phyloP scores from a whole-genome alignment of 2,888 invertebrate species.

The Laothoe populi region DNA sequence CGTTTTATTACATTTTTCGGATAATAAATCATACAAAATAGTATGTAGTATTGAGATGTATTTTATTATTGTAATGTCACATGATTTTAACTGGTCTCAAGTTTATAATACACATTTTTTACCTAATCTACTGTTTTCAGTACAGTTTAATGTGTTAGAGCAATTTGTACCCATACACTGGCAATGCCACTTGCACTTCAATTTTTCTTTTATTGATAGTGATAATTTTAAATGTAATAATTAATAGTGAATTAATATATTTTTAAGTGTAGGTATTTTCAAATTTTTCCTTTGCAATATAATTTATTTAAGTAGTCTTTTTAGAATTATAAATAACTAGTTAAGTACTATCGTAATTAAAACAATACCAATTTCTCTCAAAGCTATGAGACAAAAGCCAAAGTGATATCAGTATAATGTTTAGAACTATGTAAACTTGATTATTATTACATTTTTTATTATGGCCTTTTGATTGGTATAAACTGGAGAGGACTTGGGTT shows the following conservation, averaged over 20 bases:
- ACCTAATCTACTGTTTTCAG: no score
- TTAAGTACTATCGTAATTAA: neutral
- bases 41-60: no score
- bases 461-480: neutral
- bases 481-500: no score
- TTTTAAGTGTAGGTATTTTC: neutral
- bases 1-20: no score
- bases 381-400: conserved; percentile 8
- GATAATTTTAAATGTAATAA: neutral
- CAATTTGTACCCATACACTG: neutral
- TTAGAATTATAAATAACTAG: no score
- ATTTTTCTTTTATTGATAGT: neutral
- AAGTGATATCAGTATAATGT: neutral
- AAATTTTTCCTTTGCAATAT: neutral
- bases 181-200: neutral
- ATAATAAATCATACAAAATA: no score
- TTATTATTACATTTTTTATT: neutral
- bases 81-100: no score
- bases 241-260: neutral
- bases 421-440: conserved; percentile 7
- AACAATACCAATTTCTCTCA: neutral
- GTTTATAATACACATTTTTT: no score
- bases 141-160: neutral
- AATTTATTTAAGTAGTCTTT: neutral
- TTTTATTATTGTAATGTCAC: no score